Conservation (phyloP, 2,888 invertebrate genomes). For the Troides helena region DNA sequence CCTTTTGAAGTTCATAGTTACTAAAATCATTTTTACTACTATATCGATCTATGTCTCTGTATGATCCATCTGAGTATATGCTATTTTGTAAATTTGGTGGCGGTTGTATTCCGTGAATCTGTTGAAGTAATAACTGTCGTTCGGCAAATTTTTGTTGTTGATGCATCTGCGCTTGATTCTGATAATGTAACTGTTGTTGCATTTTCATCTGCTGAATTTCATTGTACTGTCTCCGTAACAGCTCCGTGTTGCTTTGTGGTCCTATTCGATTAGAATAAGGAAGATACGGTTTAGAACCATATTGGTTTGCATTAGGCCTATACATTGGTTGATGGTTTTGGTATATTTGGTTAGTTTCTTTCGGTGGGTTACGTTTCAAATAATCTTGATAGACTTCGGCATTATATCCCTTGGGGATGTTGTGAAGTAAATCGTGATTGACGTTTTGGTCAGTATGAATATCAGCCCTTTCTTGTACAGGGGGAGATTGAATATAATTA, state of each 20-base stretch:
- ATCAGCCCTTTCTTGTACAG: constrained; percentile 67
- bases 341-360: constrained; percentile 79
- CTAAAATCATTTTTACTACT: constrained; percentile 72
- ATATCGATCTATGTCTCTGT: constrained; percentile 71
- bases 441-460: constrained; percentile 70
- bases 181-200: constrained; percentile 82
- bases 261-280: constrained; percentile 76
- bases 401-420: constrained; percentile 77
- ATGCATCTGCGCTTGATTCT: constrained; percentile 82
- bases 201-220: constrained; percentile 83
- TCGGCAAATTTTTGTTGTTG: constrained; percentile 84
- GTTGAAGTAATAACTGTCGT: constrained; percentile 81
- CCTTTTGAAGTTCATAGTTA: constrained; percentile 69
- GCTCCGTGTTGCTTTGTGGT: constrained; percentile 80
- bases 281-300: constrained; percentile 73
- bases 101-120: constrained; percentile 79
- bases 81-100: constrained; percentile 75
- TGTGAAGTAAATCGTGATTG: constrained; percentile 69
- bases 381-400: constrained; percentile 80
- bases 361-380: constrained; percentile 79
- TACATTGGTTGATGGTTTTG: constrained; percentile 77
- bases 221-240: constrained; percentile 81
- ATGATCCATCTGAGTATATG: constrained; percentile 72
- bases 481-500: constrained; percentile 75
- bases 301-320: constrained; percentile 71